Base-by-base conservation (phyloP, 2,888 invertebrate species). In the Artemia sp. region DNA sequence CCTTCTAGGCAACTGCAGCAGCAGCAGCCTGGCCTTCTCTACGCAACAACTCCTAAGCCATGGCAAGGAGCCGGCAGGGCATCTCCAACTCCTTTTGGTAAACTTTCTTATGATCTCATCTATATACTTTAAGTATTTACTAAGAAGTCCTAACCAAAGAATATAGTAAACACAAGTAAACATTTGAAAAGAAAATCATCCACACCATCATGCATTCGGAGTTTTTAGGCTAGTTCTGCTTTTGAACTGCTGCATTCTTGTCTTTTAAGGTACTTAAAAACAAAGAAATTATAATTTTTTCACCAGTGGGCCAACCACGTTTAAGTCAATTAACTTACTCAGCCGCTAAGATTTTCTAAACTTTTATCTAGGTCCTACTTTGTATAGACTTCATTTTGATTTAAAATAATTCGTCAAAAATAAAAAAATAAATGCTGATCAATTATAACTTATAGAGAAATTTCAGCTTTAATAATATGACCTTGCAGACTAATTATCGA, bases 41-140 rank as follows among this genome's bases (percentile, higher is more conserved):
- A 9, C 14, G 24, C 64, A 58, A 58, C 64, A 58, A 24, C 64
- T 10, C 64, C 64, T 2, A 58, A 58, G 64, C 64, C 64, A 58
- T 58, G 64, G 64, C 64, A 58, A 24, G 64, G 64, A 58, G 64
- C 64, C 24, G 64, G 64, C 10, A 58, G 64, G 11, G 64, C 14
- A 58, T 58, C 64, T 19, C 64, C 64, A n/a, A 58, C 64, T 8
- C 64, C 64, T 58, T 58, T 58, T 58, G 64, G 64, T 58, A 58
- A 58, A 10, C 24, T 19, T 19, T 3, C 9, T 58, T 58, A 10
- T 2, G 24, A 24, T 58, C 58, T n/a, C 14, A 14, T n/a, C 12
- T n/a, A 53, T 53, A 53, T 7, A 53, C 14, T 2, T n/a, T n/a
- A 53, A 53, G 58, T 7, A 5, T 53, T 53, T 12, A 14, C 4